A percentile compares a stretch with the other conserved stretches of the same genome.
These are phyloP conservation scores for Stomorhina lunata DNA, from an alignment of 2,888 invertebrate species.

Conservation along the genomic window DNA sequence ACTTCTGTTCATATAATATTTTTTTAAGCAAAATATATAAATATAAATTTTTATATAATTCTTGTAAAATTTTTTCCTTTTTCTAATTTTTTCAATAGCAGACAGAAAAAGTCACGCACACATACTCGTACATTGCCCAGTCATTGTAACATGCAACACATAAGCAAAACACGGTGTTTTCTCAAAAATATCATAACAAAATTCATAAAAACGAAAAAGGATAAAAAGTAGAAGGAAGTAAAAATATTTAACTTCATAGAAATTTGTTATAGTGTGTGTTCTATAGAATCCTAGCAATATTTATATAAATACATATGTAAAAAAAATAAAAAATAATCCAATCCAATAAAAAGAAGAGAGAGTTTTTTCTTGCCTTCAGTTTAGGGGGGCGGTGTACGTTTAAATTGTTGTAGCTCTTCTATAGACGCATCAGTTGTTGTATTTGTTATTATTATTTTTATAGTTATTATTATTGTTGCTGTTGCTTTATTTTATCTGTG, in stretches of 20 bases:
- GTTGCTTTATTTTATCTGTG: slow-evolving; percentile 35
- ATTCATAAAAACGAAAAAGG: neutral
- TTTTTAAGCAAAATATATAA: neutral
- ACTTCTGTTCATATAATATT: neutral
- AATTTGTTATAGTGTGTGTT: neutral
- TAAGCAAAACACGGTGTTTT: neutral
- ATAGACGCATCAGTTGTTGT: slow-evolving; percentile 16
- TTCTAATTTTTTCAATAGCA: neutral
- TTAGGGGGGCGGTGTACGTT: neutral
- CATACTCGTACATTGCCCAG: slow-evolving; percentile 16
- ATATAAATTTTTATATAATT: slow-evolving; percentile 4
- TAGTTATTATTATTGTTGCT: slow-evolving; percentile 2
- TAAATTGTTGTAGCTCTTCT: slow-evolving; percentile 1
- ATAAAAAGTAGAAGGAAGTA: neutral
- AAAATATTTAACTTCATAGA: neutral
- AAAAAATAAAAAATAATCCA: slow-evolving; percentile 25
- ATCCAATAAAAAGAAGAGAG: neutral
- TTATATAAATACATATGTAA: neutral
- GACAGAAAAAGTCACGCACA: slow-evolving; percentile 38
- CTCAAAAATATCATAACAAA: neutral
- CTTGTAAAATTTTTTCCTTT: neutral
- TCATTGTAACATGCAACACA: neutral
- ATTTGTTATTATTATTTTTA: neutral
- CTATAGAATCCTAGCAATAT: neutral
- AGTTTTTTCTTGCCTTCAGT: slow-evolving; percentile 39